These are phyloP conservation scores for Hystrix brachyura DNA, from an alignment of 2,113 vertebrate genomes.

Conservation along the genomic window DNA sequence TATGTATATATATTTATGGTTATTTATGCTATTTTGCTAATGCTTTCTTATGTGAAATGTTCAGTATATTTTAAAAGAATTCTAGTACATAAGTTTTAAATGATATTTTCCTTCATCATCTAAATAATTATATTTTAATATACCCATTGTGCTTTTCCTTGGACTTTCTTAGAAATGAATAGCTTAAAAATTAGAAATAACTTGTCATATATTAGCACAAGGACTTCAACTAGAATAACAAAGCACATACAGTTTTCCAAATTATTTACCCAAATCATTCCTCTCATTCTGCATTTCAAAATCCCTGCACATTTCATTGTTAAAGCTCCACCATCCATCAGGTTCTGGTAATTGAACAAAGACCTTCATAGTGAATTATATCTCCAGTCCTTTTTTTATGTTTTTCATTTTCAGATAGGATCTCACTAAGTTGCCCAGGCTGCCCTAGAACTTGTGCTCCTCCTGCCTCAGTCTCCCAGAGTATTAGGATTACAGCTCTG, in stretches of 20 bases:
- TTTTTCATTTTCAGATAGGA: neutral
- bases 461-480: neutral
- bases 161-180: constrained; percentile 23
- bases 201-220: neutral
- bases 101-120: constrained; percentile 40
- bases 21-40: neutral
- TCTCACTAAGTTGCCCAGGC: neutral
- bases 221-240: neutral
- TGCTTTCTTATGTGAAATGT: neutral
- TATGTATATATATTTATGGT: neutral
- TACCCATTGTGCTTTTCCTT: neutral
- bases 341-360: too few relatives aligned
- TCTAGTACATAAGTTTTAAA: constrained; percentile 30
- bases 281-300: constrained; percentile 39
- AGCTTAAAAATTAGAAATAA: constrained; percentile 18
- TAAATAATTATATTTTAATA: constrained; percentile 19
- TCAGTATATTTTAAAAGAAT: constrained; percentile 23
- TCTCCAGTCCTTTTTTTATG: neutral
- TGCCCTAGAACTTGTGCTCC: neutral
- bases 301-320: neutral
- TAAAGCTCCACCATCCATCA: neutral
- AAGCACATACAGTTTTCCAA: neutral
- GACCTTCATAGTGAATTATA: neutral
- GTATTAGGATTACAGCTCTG: neutral
- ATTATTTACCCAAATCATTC: neutral